These are phyloP conservation scores for Megaceryle maxima DNA, from an alignment of 2,113 vertebrate species.

Conservation along the genomic window DNA sequence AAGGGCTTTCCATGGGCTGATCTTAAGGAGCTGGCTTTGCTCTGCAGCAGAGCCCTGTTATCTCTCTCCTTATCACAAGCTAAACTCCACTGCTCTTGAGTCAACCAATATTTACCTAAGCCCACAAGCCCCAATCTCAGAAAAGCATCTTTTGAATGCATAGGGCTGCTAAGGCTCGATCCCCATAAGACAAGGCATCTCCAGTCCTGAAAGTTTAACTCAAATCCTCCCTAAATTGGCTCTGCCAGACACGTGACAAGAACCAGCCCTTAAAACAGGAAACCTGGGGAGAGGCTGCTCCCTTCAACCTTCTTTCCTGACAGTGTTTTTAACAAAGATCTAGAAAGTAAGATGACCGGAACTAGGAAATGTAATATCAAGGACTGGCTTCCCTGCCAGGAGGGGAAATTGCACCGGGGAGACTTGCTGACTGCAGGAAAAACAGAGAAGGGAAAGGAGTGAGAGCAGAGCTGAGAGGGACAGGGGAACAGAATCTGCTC, in stretches of 20 bases:
- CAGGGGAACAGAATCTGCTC: not conserved
- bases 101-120: not conserved
- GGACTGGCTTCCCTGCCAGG: constrained; percentile 40
- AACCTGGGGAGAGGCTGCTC: constrained; percentile 33
- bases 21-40: not conserved
- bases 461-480: not conserved
- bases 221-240: not conserved
- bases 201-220: not conserved
- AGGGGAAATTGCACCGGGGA: not conserved
- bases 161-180: not conserved
- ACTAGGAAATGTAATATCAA: constrained; percentile 41
- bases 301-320: constrained; percentile 38
- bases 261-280: not conserved
- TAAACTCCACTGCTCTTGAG: not conserved
- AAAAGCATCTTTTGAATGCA: not conserved
- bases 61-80: not conserved
- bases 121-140: not conserved
- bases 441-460: not conserved
- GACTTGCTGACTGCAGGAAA: not conserved
- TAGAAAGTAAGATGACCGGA: constrained; percentile 21
- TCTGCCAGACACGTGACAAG: not conserved
- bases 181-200: fast-evolving
- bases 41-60: not conserved
- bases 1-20: not conserved
- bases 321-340: constrained; percentile 24